Conservation (phyloP, 2,113 vertebrate species). For the Australoheros scitulus region DNA sequence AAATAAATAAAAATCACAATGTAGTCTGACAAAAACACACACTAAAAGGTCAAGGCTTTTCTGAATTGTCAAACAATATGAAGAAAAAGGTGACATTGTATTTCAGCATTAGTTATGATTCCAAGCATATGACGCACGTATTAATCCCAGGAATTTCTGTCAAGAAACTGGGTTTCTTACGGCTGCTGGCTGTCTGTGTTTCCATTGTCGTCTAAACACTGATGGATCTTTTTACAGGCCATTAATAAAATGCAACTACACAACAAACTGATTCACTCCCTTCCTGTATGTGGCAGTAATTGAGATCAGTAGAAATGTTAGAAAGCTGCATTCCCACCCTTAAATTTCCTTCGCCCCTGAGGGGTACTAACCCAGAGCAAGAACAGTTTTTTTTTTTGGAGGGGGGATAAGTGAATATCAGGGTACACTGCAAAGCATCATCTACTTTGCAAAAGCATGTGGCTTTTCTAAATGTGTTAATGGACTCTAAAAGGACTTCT, state of each 20-base stretch:
- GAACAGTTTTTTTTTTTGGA: neutral
- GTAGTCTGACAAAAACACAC: neutral
- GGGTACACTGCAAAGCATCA: neutral
- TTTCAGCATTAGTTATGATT: neutral
- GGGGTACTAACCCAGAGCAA: neutral
- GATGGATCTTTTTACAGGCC: neutral
- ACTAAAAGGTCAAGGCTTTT: neutral
- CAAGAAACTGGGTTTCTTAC: neutral
- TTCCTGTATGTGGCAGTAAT: neutral
- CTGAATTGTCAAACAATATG: neutral
- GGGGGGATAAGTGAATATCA: neutral
- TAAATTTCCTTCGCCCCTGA: neutral
- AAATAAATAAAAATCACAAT: neutral
- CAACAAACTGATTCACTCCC: slow-evolving; percentile 13
- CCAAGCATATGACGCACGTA: neutral
- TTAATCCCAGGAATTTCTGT: neutral
- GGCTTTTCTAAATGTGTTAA: neutral
- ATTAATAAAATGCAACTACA: slow-evolving; percentile 2
- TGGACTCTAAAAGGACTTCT: neutral
- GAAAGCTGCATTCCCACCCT: neutral
- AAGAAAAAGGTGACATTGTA: slow-evolving; percentile 3
- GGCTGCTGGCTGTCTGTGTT: neutral
- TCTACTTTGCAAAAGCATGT: neutral
- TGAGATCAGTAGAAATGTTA: neutral
- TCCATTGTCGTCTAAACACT: slow-evolving; percentile 9